A percentile compares a stretch with the other conserved stretches of the same genome.
Evolutionary conservation across 92 coral and sea anemone genomes (phyloP).

Genomic region (Phenganax marumi): DNA sequence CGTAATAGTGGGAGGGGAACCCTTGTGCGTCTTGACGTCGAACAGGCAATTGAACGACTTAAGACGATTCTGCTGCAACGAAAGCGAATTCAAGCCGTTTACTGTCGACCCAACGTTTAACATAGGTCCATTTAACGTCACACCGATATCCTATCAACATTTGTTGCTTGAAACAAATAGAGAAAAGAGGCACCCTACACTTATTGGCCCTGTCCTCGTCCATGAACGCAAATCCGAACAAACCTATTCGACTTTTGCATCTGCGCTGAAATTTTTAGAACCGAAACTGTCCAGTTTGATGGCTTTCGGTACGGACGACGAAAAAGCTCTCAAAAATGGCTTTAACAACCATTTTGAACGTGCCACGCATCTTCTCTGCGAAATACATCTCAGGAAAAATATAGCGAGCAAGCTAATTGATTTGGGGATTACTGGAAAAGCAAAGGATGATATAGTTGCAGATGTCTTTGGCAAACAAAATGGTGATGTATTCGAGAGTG

Average conservation of each 20-base stretch:
- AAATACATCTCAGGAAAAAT: constrained; percentile 51
- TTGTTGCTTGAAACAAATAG: constrained; percentile 27
- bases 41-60: constrained; percentile 49
- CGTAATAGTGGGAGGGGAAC: constrained; percentile 47
- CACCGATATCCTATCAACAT: constrained; percentile 51
- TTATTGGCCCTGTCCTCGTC: constrained; percentile 41
- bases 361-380: constrained; percentile 59
- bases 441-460: constrained; percentile 41
- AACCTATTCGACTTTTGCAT: constrained; percentile 33
- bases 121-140: constrained; percentile 42
- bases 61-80: constrained; percentile 46
- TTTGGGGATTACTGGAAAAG: constrained; percentile 34
- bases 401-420: constrained; percentile 48
- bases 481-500: constrained; percentile 54
- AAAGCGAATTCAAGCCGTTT: constrained; percentile 31
- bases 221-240: constrained; percentile 25
- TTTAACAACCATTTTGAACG: constrained; percentile 42
- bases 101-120: constrained; percentile 55
- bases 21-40: constrained; percentile 44
- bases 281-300: constrained; percentile 25
- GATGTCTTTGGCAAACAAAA: constrained; percentile 47
- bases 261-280: constrained; percentile 31
- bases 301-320: constrained; percentile 55
- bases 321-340: constrained; percentile 25
- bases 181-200: constrained; percentile 44